Evolutionary conservation across 2,113 vertebrate species (phyloP).

Genomic region (Oriolus oriolus): DNA sequence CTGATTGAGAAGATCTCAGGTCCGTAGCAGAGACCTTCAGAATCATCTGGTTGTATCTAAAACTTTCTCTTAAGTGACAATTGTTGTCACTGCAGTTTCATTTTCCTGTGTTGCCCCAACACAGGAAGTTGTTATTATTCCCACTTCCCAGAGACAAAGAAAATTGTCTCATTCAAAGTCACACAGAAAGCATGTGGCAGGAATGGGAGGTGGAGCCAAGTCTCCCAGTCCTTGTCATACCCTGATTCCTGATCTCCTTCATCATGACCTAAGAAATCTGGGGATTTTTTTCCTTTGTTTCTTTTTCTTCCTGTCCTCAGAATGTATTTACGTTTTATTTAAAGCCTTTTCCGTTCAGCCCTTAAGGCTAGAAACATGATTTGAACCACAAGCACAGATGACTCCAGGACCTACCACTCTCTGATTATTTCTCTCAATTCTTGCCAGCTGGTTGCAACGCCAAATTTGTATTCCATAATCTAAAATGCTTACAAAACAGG

Average conservation of each 20-base stretch:
- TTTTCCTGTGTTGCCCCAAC: background rate
- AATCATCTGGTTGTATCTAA: background rate
- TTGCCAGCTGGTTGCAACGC: background rate
- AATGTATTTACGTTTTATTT: background rate
- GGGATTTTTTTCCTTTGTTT: slow-evolving; percentile 27
- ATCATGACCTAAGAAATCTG: background rate
- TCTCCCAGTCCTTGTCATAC: background rate
- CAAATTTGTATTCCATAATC: background rate
- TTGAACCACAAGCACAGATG: background rate
- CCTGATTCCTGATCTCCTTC: slow-evolving; percentile 13
- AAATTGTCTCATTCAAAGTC: background rate
- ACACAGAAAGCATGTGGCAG: background rate
- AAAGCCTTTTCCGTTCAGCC: background rate
- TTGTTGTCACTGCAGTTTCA: background rate
- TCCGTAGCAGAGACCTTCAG: background rate
- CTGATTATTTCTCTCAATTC: background rate
- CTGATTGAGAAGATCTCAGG: background rate
- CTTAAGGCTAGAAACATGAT: background rate
- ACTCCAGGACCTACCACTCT: background rate
- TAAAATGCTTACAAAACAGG: background rate
- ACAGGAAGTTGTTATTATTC: background rate
- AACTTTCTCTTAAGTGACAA: background rate
- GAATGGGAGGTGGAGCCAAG: background rate
- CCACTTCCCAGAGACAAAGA: background rate
- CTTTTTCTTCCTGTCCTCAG: slow-evolving; percentile 37